These are phyloP conservation scores for Ceratotherium simum DNA, from an alignment of 2,113 vertebrate species.

Conservation along the genomic window DNA sequence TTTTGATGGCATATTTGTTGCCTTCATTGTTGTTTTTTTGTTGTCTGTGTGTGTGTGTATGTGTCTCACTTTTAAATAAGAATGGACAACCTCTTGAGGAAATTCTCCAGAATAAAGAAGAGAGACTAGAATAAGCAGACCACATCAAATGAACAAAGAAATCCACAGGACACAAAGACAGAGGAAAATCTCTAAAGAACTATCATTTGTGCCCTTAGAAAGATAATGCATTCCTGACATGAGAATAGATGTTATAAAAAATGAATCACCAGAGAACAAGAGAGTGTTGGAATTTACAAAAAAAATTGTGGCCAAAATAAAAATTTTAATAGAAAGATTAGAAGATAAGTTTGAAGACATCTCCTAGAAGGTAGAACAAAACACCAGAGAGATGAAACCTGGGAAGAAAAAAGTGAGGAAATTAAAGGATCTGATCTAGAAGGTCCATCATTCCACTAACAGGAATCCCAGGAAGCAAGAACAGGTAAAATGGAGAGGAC, in stretches of 20 bases:
- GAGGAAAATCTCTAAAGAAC: conserved; percentile 41
- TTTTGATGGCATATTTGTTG: neutral
- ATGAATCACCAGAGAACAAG: neutral
- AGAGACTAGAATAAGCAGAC: neutral
- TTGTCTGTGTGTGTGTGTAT: neutral
- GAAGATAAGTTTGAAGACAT: neutral
- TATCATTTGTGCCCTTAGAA: neutral
- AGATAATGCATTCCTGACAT: neutral
- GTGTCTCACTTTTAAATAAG: neutral
- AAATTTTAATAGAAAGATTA: neutral
- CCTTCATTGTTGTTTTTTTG: neutral
- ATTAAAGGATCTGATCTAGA: neutral
- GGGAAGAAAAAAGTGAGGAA: neutral
- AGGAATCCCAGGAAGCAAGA: neutral
- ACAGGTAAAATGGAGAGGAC: neutral
- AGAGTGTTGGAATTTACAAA: neutral
- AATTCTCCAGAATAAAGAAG: conserved; percentile 46
- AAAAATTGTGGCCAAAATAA: neutral
- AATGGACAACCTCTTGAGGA: neutral
- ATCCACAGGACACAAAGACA: conserved; percentile 12
- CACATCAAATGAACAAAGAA: conserved; percentile 11
- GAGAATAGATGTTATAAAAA: conserved; percentile 3
- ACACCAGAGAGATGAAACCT: neutral
- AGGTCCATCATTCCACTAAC: neutral
- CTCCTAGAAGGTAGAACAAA: neutral